phyloP scores from a whole-genome alignment of 1,140 invertebrate genomes.

The Saxidomus purpurata region DNA sequence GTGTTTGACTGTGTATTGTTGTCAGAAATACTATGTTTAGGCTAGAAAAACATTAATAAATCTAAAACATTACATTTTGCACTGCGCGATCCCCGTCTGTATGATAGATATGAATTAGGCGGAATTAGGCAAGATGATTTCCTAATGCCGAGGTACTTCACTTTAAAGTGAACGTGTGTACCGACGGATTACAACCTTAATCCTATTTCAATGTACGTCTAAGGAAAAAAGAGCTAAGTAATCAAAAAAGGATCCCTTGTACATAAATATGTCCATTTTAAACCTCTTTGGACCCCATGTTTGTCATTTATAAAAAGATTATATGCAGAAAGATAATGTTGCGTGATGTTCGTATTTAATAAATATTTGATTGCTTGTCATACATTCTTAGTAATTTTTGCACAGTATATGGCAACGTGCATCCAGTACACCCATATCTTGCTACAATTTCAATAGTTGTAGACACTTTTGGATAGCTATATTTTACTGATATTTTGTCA shows the following conservation, averaged over 20 bases:
- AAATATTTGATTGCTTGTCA: neutral
- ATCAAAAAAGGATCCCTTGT: neutral
- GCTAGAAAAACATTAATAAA: too few relatives aligned
- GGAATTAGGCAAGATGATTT: slow-evolving; percentile 5
- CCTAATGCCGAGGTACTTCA: slow-evolving; percentile 13
- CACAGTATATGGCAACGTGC: neutral
- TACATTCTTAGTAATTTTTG: neutral
- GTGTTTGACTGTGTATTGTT: too few relatives aligned
- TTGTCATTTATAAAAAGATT: slow-evolving; percentile 32
- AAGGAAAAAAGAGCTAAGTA: slow-evolving; percentile 1
- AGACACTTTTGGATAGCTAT: too few relatives aligned
- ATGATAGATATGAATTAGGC: neutral
- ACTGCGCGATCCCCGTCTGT: neutral
- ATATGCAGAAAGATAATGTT: slow-evolving; percentile 8
- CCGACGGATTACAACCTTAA: neutral
- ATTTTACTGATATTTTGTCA: too few relatives aligned
- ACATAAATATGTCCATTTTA: slow-evolving; percentile 25
- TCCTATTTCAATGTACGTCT: neutral
- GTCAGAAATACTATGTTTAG: too few relatives aligned
- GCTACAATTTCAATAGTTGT: too few relatives aligned
- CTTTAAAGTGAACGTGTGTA: slow-evolving; percentile 24
- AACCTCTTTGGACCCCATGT: neutral
- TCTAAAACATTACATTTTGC: neutral
- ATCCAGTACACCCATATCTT: too few relatives aligned
- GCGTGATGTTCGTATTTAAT: neutral